Percentiles rank a stretch among this genome's conserved stretches.
Conservation (phyloP, 1,140 invertebrate species). For the Neodiprion pinetum region DNA sequence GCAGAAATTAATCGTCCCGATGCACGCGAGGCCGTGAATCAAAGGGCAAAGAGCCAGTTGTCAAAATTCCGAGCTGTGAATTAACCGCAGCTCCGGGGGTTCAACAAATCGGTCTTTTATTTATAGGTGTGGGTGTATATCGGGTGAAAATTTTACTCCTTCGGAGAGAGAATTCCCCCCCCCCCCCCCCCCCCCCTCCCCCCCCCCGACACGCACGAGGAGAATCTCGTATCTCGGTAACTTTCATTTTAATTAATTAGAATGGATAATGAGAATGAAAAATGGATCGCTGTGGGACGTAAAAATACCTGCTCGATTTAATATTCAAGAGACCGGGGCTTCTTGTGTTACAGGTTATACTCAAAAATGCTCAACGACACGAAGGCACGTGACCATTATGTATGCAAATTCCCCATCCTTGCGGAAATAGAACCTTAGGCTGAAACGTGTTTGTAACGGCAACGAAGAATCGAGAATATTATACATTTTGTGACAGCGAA, state of each 20-base stretch:
- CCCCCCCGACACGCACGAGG: too few species aligned
- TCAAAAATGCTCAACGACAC: not conserved
- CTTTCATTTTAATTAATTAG: too few species aligned
- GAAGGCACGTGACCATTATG: not conserved
- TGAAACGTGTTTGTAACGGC: not conserved
- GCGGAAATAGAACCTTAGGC: not conserved
- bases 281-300: too few species aligned
- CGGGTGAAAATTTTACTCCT: not conserved
- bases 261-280: too few species aligned
- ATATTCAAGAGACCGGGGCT: not conserved
- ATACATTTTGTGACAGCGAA: not conserved
- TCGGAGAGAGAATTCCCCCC: not conserved
- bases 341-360: not conserved
- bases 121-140: not conserved
- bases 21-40: conserved; percentile 44
- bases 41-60: conserved; percentile 48
- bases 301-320: not conserved
- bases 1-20: conserved; percentile 41
- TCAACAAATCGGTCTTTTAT: not conserved
- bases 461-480: not conserved
- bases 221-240: too few species aligned
- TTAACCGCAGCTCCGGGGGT: conserved; percentile 18
- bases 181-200: too few species aligned
- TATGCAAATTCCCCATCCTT: not conserved
- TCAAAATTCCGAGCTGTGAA: conserved; percentile 46